These are phyloP conservation scores for Eidolon helvum DNA, from an alignment of 2,113 vertebrate genomes.

Conservation along the genomic window DNA sequence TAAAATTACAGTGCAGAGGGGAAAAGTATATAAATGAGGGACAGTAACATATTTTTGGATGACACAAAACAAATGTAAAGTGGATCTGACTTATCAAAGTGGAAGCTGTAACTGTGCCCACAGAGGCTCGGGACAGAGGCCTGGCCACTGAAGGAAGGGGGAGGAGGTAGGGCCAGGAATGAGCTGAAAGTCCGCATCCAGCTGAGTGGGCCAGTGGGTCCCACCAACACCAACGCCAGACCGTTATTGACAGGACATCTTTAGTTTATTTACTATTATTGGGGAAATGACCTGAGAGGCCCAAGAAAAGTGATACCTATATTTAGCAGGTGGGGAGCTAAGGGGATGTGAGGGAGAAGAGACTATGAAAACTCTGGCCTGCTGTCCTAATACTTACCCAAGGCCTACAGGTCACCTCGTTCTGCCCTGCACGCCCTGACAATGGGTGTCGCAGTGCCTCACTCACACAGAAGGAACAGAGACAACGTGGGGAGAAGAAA, in stretches of 20 bases:
- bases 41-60: neutral
- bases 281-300: neutral
- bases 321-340: neutral
- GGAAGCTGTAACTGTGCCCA: neutral
- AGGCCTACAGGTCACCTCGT: neutral
- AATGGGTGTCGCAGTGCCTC: no score
- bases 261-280: neutral
- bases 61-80: neutral
- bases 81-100: neutral
- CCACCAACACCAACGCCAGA: neutral
- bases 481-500: neutral
- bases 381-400: neutral
- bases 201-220: neutral
- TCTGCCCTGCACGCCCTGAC: neutral
- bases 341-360: neutral
- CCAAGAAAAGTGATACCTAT: neutral
- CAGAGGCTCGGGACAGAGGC: neutral
- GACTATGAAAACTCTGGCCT: neutral
- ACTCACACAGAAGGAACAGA: neutral
- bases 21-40: neutral
- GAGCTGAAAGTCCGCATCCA: neutral
- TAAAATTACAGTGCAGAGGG: neutral
- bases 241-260: neutral
- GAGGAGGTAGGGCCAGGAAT: neutral
- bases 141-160: neutral